Conservation (phyloP, 2,797 vertebrate species). For the Diceros bicornis region DNA sequence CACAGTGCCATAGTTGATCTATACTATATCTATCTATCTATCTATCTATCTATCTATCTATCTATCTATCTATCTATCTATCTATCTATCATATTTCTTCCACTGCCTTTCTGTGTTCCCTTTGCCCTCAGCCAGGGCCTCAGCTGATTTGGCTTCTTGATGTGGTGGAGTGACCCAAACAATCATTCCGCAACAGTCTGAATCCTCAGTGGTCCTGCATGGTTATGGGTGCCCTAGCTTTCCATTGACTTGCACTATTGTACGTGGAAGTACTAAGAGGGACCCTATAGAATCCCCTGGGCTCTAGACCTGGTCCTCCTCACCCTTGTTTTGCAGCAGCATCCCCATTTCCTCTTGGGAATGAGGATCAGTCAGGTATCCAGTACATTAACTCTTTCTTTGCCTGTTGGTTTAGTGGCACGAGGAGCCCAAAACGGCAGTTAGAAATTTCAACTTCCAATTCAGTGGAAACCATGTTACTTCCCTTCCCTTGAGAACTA, state of each 20-base stretch:
- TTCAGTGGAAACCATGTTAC: neutral
- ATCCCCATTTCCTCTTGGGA: neutral
- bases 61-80: neutral
- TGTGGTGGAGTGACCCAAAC: neutral
- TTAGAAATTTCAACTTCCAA: neutral
- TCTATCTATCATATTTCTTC: neutral
- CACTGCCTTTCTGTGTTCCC: neutral
- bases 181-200: neutral
- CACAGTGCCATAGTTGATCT: neutral
- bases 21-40: neutral
- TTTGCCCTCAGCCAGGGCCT: neutral
- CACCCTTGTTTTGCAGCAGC: neutral
- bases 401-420: neutral
- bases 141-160: neutral
- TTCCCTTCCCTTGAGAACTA: slow-evolving; percentile 32
- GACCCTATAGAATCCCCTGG: neutral
- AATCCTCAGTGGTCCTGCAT: neutral
- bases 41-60: neutral
- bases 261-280: neutral
- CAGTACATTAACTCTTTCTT: neutral
- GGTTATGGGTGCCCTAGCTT: neutral
- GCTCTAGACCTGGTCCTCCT: neutral
- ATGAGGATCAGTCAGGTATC: neutral
- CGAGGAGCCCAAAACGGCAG: neutral
- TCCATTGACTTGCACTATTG: neutral